Evolutionary conservation across 2,888 invertebrate genomes (phyloP), one percentile per base, ranked within the genome.

Genomic region (Suillia variegata): DNA sequence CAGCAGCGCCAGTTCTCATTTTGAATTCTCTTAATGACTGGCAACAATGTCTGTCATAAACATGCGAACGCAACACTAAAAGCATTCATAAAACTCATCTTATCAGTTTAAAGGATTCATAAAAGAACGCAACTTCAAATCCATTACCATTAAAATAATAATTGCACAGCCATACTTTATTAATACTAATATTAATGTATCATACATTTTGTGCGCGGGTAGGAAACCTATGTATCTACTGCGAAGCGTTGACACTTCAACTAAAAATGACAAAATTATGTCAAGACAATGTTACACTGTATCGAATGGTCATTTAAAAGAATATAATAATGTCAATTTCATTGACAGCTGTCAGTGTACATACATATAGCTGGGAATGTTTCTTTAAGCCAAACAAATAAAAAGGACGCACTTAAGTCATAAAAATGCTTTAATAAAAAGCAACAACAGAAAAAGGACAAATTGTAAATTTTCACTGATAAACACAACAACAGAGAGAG

Each of bases 51-150:
- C 15, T 33, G 13, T 54, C 54, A 54, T 54, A 45, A 48, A 38
- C 38, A n/a, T 8, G n/a, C 13, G 6, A 31, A n/a, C 10, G n/a
- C 38, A 38, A 38, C n/a, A n/a, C 42, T 59, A 56, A 55, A 62
- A 33, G 48, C 54, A 26, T 31, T 49, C n/a, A 50, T 56, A 56
- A 56, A 56, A 56, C 21, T 31, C n/a, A 13, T 33, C 42, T 62
- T 62, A 62, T 62, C 62, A 53, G 48, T 49, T 52, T 42, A 65
- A 65, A 63, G 63, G 59, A 62, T 58, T 62, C 54, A 63, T 60
- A 65, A 63, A 62, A 13, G 18, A 31, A 47, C 54, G 51, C 31
- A 26, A 38, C 6, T 38, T 13, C 3, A 22, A 21, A 50, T 26
- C 50, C 56, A 56, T 56, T 56, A 56, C 49, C 50, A 50, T 42